A percentile compares a stretch with the other conserved stretches of the same genome.
Conservation (phyloP, 92 coral and sea anemone species). For the Umimayanthus kanabou region DNA sequence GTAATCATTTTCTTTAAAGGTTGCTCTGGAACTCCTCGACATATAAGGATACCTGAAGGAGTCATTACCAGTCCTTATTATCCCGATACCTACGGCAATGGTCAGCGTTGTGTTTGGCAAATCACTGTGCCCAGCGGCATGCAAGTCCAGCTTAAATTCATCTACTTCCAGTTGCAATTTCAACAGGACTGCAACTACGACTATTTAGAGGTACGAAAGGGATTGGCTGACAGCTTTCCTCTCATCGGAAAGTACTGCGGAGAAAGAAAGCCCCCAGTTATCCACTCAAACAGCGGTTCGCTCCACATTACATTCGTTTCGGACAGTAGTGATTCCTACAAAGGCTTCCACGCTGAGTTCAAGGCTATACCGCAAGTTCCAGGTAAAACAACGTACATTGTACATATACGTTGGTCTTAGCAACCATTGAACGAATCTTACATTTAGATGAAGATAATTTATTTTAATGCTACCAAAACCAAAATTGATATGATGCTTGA, state of each 20-base stretch:
- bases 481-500: too few relatives aligned
- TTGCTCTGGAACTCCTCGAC: constrained; percentile 9
- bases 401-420: not conserved
- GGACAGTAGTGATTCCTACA: constrained; percentile 30
- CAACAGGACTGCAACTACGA: constrained; percentile 43
- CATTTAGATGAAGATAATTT: too few relatives aligned
- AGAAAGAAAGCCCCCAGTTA: constrained; percentile 37
- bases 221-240: constrained; percentile 30
- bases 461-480: too few relatives aligned
- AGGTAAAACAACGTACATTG: not conserved
- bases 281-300: constrained; percentile 39
- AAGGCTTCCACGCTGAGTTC: constrained; percentile 33
- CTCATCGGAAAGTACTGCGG: constrained; percentile 54
- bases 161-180: constrained; percentile 38
- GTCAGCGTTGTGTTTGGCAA: constrained; percentile 36
- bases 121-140: constrained; percentile 27
- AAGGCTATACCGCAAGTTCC: not conserved
- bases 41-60: constrained; percentile 2
- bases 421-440: too few relatives aligned
- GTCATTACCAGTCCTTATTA: constrained; percentile 34
- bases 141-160: constrained; percentile 40
- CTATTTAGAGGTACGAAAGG: constrained; percentile 40
- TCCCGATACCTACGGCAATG: constrained; percentile 23
- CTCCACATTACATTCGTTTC: constrained; percentile 41
- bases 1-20: too few relatives aligned